Percentiles rank a stretch among this genome's conserved stretches.
phyloP scores from a whole-genome alignment of 2,888 invertebrate species.

The Orthosia gothica region DNA sequence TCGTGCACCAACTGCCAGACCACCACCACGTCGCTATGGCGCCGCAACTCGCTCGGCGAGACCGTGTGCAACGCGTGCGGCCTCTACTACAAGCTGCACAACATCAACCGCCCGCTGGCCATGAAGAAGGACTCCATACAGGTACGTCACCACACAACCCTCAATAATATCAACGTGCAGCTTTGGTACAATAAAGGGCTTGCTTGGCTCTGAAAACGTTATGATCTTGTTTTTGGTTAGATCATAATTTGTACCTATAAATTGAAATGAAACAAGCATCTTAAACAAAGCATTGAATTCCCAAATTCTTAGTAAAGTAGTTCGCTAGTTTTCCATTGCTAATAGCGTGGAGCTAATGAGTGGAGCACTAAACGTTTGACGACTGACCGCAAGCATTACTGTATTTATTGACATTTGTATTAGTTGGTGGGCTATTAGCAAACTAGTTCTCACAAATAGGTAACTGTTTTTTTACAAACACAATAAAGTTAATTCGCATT shows the following conservation, averaged over 20 bases:
- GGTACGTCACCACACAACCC: conserved; percentile 70
- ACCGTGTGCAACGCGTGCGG: conserved; percentile 99
- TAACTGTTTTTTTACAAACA: neutral
- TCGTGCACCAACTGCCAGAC: conserved; percentile 98
- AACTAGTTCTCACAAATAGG: conserved; percentile 27
- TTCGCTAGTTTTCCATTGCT: conserved; percentile 1
- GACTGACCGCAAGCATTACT: conserved; percentile 7
- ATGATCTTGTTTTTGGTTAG: no score
- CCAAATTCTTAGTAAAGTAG: neutral
- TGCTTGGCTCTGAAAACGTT: no score
- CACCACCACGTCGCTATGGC: conserved; percentile 96
- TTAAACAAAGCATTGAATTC: neutral
- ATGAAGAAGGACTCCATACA: conserved; percentile 94
- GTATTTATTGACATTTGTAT: conserved; percentile 22
- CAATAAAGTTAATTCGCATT: neutral
- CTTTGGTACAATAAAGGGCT: no score
- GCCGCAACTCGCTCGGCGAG: conserved; percentile 95
- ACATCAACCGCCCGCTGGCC: conserved; percentile 96
- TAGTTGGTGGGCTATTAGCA: conserved; percentile 16
- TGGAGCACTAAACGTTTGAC: neutral
- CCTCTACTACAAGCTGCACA: conserved; percentile 98
- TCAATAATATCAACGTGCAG: no score
- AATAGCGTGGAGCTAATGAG: conserved; percentile 18
- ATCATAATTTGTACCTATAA: no score
- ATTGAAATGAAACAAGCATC: neutral